Evolutionary conservation across 2,888 invertebrate genomes (phyloP).

Genomic region (Smittia sp.): DNA sequence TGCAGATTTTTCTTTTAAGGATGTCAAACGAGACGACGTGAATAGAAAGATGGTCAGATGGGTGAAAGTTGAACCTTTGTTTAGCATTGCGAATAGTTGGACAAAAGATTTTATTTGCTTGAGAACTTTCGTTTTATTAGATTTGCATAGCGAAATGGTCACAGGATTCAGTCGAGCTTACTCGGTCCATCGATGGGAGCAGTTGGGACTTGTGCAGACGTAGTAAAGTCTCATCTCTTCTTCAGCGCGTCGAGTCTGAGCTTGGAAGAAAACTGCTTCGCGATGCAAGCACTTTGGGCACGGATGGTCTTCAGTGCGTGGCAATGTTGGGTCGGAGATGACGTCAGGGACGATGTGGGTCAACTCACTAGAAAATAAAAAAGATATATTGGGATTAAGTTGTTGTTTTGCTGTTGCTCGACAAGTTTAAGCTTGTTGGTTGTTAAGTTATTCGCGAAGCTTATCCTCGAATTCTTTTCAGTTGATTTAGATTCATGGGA

Average conservation of each 20-base stretch:
- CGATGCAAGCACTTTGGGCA: slow-evolving; percentile 94
- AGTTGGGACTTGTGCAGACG: slow-evolving; percentile 88
- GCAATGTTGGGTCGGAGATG: slow-evolving; percentile 95
- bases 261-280: slow-evolving; percentile 98
- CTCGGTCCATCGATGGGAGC: slow-evolving; percentile 96
- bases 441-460: no score
- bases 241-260: slow-evolving; percentile 93
- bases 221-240: slow-evolving; percentile 98
- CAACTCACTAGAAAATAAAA: slow-evolving; percentile 67
- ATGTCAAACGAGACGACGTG: no score
- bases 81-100: no score
- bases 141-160: not conserved
- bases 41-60: no score
- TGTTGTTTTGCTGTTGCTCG: not conserved
- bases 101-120: not conserved
- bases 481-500: no score
- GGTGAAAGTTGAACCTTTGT: no score
- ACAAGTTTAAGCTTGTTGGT: not conserved
- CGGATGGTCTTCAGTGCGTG: slow-evolving; percentile 96
- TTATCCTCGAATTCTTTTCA: no score
- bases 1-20: no score
- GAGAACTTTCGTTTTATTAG: not conserved
- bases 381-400: not conserved
- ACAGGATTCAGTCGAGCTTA: slow-evolving; percentile 52
- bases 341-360: slow-evolving; percentile 99